Conservation (phyloP, 35 echinoderm and acorn worm genomes). For the Eucidaris tribuloides region DNA sequence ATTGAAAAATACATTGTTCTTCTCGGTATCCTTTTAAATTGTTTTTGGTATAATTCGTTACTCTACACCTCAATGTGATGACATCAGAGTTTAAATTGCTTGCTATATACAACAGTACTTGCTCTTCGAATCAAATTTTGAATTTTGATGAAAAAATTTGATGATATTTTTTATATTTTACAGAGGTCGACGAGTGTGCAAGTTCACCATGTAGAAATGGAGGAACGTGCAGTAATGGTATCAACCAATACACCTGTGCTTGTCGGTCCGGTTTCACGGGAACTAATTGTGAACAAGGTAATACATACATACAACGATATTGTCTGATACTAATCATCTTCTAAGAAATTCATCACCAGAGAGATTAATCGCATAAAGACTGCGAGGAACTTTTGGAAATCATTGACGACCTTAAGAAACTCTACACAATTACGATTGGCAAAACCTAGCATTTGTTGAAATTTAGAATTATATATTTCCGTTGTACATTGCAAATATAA, state of each 20-base stretch:
- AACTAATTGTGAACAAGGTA: constrained; percentile 30
- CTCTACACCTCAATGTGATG: no score
- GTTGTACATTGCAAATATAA: no score
- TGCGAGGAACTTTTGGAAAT: not conserved
- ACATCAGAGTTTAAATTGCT: no score
- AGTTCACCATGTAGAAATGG: constrained; percentile 63
- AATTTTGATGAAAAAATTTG: no score
- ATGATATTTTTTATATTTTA: not conserved
- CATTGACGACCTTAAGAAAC: not conserved
- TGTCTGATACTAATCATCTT: not conserved
- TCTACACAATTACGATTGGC: not conserved
- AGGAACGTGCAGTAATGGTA: constrained; percentile 46
- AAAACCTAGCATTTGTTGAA: not conserved
- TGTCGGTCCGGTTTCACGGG: constrained; percentile 61
- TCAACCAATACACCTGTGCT: constrained; percentile 24
- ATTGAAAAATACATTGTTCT: no score
- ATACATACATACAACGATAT: not conserved
- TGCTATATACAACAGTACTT: no score
- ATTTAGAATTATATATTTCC: not conserved
- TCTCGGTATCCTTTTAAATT: no score
- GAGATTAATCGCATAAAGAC: not conserved
- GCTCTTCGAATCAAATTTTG: no score
- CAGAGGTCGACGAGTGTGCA: constrained; percentile 49
- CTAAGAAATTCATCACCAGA: not conserved
- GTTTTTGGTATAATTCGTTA: no score